These are phyloP conservation scores for Poecilia latipinna DNA, from an alignment of 2,113 vertebrate species.

Conservation along the genomic window DNA sequence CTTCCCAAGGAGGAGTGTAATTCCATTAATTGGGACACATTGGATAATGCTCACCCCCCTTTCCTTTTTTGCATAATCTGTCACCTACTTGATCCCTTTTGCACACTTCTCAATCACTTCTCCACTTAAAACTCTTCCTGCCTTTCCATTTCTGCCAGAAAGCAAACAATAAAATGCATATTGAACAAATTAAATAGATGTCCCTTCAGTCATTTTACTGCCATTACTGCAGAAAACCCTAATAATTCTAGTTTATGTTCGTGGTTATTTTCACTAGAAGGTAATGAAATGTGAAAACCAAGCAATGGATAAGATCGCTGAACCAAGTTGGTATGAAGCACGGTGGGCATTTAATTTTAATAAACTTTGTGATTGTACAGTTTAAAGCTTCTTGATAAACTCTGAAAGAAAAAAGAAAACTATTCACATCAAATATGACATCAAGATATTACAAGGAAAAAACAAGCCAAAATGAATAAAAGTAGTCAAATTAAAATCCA, in stretches of 20 bases:
- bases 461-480: too few species aligned
- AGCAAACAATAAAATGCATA: slow-evolving; percentile 20
- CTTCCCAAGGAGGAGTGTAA: slow-evolving; percentile 67
- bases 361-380: too few species aligned
- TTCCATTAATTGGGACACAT: slow-evolving; percentile 79
- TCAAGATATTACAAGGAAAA: too few species aligned
- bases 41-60: slow-evolving; percentile 59
- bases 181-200: slow-evolving; percentile 20
- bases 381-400: too few species aligned
- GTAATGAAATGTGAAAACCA: slow-evolving; percentile 49
- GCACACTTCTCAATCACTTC: neutral
- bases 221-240: neutral
- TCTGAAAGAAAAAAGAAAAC: too few species aligned
- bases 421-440: too few species aligned
- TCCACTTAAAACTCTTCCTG: slow-evolving; percentile 1
- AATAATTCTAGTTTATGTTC: too few species aligned
- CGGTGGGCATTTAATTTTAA: too few species aligned
- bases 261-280: slow-evolving; percentile 14
- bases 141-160: slow-evolving; percentile 14
- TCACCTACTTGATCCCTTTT: slow-evolving; percentile 43
- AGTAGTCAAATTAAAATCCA: slow-evolving; percentile 3
- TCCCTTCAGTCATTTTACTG: neutral
- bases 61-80: slow-evolving; percentile 57
- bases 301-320: neutral
- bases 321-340: too few species aligned